phyloP scores from a whole-genome alignment of 1,140 invertebrate genomes.

The Stratiolaelaps scimitus region DNA sequence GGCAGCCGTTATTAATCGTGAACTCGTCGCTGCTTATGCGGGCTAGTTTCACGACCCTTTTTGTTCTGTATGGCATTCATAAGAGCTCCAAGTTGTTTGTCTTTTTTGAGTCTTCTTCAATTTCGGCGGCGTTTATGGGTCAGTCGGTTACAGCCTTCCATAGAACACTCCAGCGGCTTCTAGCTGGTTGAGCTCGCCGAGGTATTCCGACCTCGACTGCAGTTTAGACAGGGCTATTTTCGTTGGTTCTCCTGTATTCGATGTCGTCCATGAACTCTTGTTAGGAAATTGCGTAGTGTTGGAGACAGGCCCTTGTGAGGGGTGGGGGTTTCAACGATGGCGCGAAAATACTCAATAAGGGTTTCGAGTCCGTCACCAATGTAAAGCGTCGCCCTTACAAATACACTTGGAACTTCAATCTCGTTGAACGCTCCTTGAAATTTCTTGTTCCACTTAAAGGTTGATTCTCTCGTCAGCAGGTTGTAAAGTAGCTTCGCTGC shows the following conservation, averaged over 20 bases:
- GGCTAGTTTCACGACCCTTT: not conserved
- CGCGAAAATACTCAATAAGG: not conserved
- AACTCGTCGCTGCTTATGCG: not conserved
- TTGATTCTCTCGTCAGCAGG: no score
- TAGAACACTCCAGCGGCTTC: not conserved
- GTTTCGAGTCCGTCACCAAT: not conserved
- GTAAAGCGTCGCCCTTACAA: not conserved
- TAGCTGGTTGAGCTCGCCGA: not conserved
- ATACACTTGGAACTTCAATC: slow-evolving; percentile 3
- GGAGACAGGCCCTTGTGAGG: not conserved
- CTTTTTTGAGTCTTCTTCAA: no score
- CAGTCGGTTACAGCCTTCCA: not conserved
- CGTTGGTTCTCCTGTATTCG: not conserved
- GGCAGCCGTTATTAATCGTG: not conserved
- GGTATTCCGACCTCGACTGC: not conserved
- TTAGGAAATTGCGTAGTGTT: not conserved
- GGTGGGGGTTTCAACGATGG: not conserved
- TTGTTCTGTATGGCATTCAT: not conserved
- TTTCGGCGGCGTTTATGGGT: not conserved
- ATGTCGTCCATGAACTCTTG: slow-evolving; percentile 2
- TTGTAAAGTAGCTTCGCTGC: no score
- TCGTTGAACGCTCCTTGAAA: no score
- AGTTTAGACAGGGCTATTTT: not conserved
- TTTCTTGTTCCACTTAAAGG: no score
- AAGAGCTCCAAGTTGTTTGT: no score